Evolutionary conservation across 2,113 vertebrate genomes (phyloP).

Genomic region (Paradoxurus hermaphroditus): DNA sequence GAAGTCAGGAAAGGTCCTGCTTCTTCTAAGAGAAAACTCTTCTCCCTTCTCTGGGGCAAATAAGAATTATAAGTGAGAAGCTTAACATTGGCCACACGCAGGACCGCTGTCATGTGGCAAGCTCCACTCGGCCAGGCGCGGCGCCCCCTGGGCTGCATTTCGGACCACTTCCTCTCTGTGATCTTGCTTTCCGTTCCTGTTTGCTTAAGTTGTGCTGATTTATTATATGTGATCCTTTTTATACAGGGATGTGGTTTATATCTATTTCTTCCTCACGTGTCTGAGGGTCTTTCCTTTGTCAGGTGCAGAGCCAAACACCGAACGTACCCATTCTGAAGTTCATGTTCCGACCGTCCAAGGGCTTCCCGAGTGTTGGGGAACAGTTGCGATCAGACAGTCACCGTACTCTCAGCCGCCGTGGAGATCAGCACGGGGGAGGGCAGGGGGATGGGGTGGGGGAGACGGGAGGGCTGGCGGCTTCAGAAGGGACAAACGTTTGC

Average conservation of each 20-base stretch:
- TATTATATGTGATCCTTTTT: too few relatives aligned
- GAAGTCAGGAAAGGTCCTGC: neutral
- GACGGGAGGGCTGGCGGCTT: fast-evolving
- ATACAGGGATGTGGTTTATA: too few relatives aligned
- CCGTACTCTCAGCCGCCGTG: too few relatives aligned
- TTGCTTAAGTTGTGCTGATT: neutral
- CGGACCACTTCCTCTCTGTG: neutral
- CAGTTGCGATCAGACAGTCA: fast-evolving
- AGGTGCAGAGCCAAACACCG: neutral
- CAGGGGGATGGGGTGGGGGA: neutral
- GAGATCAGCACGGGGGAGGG: neutral
- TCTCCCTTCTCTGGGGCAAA: neutral
- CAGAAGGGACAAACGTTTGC: neutral
- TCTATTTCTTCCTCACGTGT: neutral
- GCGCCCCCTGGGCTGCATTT: fast-evolving
- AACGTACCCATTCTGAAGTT: neutral
- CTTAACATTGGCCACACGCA: neutral
- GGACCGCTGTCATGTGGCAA: fast-evolving
- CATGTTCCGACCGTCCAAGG: neutral
- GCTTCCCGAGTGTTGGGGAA: neutral
- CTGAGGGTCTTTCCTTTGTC: neutral
- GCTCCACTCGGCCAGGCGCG: too few relatives aligned
- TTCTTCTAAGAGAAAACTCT: neutral
- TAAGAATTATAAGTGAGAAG: neutral
- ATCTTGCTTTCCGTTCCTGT: neutral